Base-by-base conservation (phyloP, 2,888 invertebrate species). In the Dryadula phaetusa region DNA sequence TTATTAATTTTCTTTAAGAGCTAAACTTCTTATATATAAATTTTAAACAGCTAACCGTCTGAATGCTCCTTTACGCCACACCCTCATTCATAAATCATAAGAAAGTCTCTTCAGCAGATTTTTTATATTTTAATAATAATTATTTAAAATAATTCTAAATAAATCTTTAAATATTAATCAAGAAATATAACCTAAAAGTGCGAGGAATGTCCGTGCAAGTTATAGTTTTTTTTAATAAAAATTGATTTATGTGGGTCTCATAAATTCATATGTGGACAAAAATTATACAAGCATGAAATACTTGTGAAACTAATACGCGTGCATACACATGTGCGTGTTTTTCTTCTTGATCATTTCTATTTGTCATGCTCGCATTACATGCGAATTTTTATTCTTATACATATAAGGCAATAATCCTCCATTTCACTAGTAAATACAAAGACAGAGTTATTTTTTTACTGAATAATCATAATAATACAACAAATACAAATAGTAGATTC, bases 281-380 rank as follows among this genome's bases (percentile, higher is more conserved):
- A 49, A 53, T 14, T 22, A 1, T 42, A 40, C 4, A 58, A 25
- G 7, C 18, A 32, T 32, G 34, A 40, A 16, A 4, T 32, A 20
- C 32, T 40, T 28, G 20, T 62, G 20, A 44, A 62, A 62, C 18
- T 63, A 32, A 16, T 52, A 63, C 34, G 54, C 34, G 18, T 18
- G 60, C 65, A 12, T 25, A 10, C 2, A 37, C 10, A 49, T 44
- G 34, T 40, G 52, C 56, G 58, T 67, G 40, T 42, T n/a, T n/a
- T 37, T 53, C 37, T 46, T 12, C 12, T 14, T 16, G 47, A 62
- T 58, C 20, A 37, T 64, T 67, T 28, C 64, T 12, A 40, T 40
- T 53, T 61, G 32, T 46, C 60, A 64, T 67, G 54, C 20, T 25
- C 42, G 28, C 18, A 52, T 32, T 64, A 53, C 10, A 67, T 67